Evolutionary conservation across 2,888 invertebrate genomes (phyloP).

Genomic region (Ophion ventricosus): DNA sequence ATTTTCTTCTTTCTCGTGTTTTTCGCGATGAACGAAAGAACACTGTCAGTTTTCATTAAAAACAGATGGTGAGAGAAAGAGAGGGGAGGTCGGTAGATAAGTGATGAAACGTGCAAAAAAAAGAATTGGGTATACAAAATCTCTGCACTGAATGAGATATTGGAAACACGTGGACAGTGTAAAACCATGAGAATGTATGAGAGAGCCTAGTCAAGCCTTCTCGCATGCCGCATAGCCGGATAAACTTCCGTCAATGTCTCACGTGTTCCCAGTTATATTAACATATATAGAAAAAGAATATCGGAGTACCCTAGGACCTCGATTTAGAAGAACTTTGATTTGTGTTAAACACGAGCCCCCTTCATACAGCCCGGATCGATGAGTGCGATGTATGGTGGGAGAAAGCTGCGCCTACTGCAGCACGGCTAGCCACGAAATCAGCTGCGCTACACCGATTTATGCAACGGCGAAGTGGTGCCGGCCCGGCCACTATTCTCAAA

Average conservation of each 20-base stretch:
- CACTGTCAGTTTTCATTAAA: slow-evolving; percentile 39
- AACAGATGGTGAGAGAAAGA: slow-evolving; percentile 28
- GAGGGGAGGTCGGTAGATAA: neutral
- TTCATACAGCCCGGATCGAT: neutral
- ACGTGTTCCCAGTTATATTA: slow-evolving; percentile 9
- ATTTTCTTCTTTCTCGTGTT: neutral
- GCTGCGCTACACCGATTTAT: too few relatives aligned
- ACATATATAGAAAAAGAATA: neutral
- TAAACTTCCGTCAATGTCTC: slow-evolving; percentile 11
- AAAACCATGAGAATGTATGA: slow-evolving; percentile 22
- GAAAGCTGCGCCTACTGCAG: slow-evolving; percentile 14
- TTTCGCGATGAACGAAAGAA: neutral
- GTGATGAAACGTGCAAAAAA: neutral
- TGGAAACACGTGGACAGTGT: slow-evolving; percentile 25
- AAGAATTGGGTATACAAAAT: slow-evolving; percentile 4
- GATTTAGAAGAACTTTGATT: too few relatives aligned
- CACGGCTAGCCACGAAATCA: neutral
- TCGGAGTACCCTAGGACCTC: too few relatives aligned
- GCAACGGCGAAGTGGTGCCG: too few relatives aligned
- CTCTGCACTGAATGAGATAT: slow-evolving; percentile 1
- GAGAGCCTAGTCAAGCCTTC: slow-evolving; percentile 10
- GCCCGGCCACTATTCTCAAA: too few relatives aligned
- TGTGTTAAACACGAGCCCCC: too few relatives aligned
- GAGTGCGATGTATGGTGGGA: neutral
- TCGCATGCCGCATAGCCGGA: neutral